Evolutionary conservation across 1,140 invertebrate species (phyloP).

Genomic region (Neodiprion pinetum): DNA sequence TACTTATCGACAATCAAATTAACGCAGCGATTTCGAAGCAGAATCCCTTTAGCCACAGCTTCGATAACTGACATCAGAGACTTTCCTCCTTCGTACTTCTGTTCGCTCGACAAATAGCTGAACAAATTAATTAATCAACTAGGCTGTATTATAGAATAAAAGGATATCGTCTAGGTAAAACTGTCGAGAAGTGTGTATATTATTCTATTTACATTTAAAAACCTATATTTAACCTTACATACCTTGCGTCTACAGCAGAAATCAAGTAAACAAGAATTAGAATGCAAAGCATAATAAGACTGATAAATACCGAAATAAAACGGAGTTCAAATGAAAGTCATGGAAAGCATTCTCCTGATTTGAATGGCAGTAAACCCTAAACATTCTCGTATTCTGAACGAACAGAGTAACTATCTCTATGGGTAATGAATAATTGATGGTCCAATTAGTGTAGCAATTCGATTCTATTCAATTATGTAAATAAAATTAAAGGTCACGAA

Average conservation of each 20-base stretch:
- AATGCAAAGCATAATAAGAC: conserved; percentile 5
- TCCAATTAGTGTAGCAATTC: not conserved
- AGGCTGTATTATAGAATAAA: not conserved
- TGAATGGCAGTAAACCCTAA: too few relatives aligned
- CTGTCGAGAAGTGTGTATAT: too few relatives aligned
- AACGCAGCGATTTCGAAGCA: conserved; percentile 41
- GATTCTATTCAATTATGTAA: not conserved
- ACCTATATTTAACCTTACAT: not conserved
- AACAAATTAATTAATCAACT: not conserved
- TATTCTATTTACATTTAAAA: too few relatives aligned
- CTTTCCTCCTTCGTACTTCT: conserved; percentile 17
- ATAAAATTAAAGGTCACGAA: not conserved
- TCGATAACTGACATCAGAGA: conserved; percentile 40
- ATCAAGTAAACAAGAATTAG: conserved; percentile 10
- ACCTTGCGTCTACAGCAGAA: not conserved
- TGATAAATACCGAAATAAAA: not conserved
- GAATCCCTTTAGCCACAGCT: conserved; percentile 42
- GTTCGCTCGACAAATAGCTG: not conserved
- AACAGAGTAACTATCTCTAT: not conserved
- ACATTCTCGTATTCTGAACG: not conserved
- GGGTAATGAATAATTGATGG: not conserved
- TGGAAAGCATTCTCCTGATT: not conserved
- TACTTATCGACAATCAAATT: conserved; percentile 48
- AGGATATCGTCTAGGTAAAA: too few relatives aligned
- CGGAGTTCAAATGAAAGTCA: not conserved